Conservation (phyloP, 64 coral and sea anemone species). For the Pachyseris speciosa region DNA sequence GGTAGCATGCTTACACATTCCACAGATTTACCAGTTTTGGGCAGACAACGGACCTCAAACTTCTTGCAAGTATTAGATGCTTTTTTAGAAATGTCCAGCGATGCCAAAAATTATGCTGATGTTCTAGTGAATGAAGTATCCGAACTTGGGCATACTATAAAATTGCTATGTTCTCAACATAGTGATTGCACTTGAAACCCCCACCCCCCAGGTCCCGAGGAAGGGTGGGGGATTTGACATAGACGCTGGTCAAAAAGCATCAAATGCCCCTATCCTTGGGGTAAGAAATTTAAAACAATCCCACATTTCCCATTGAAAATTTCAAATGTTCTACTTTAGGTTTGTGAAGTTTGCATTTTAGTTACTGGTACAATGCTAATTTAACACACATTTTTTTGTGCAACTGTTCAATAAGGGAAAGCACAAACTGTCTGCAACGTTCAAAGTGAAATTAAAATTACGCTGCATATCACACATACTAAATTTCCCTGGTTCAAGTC, state of each 20-base stretch:
- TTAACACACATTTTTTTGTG: neutral
- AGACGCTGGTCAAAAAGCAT: constrained; percentile 23
- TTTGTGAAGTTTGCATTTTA: neutral
- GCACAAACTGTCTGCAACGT: too few species aligned
- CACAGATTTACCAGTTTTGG: too few species aligned
- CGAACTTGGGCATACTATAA: too few species aligned
- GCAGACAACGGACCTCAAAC: too few species aligned
- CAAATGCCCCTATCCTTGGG: neutral
- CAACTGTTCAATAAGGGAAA: constrained; percentile 1
- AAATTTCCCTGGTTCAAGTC: neutral
- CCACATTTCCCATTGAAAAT: neutral
- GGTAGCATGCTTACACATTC: too few species aligned
- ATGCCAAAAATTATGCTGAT: too few species aligned
- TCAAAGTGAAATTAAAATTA: constrained; percentile 15
- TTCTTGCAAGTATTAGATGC: too few species aligned
- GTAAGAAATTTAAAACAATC: neutral
- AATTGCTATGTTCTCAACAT: too few species aligned
- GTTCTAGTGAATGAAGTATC: too few species aligned
- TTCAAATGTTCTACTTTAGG: neutral
- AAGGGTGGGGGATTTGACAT: neutral
- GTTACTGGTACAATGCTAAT: neutral
- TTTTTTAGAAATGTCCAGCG: too few species aligned
- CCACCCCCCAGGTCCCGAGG: neutral
- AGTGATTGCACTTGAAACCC: neutral
- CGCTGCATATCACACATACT: neutral